Evolutionary conservation across 2,888 invertebrate genomes (phyloP).

Genomic region (Orthosia incerta): DNA sequence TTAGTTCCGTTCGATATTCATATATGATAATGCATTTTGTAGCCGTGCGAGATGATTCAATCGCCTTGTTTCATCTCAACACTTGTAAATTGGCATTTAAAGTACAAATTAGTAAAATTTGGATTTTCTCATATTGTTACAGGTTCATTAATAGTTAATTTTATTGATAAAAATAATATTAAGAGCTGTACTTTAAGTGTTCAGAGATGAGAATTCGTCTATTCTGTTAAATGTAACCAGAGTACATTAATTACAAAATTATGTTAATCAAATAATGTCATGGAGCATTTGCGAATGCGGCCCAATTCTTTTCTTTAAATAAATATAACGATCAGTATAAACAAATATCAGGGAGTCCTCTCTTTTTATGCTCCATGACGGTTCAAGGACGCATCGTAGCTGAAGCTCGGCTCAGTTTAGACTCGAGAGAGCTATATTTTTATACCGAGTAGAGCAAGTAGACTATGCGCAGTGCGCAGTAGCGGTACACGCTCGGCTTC

Average conservation of each 20-base stretch:
- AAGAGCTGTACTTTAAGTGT: conserved; percentile 91
- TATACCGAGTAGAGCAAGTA: conserved; percentile 67
- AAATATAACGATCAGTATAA: conserved; percentile 26
- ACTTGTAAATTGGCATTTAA: conserved; percentile 91
- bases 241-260: conserved; percentile 77
- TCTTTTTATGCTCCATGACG: conserved; percentile 76
- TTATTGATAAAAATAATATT: conserved; percentile 87
- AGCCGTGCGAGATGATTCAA: conserved; percentile 87
- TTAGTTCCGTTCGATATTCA: conserved; percentile 84
- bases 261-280: conserved; percentile 71
- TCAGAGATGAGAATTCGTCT: conserved; percentile 88
- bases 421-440: conserved; percentile 73
- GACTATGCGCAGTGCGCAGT: conserved; percentile 36
- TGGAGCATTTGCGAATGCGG: conserved; percentile 67
- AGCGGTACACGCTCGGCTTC: conserved; percentile 66
- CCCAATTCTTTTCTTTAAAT: conserved; percentile 43
- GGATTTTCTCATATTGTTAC: conserved; percentile 91
- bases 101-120: conserved; percentile 91
- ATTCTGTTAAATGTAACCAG: conserved; percentile 86
- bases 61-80: conserved; percentile 86
- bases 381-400: conserved; percentile 72
- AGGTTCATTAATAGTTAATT: conserved; percentile 90
- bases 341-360: conserved; percentile 37
- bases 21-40: conserved; percentile 82
- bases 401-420: conserved; percentile 70